Evolutionary conservation across 2,797 vertebrate genomes (phyloP).

Genomic region (Peromyscus eremicus): DNA sequence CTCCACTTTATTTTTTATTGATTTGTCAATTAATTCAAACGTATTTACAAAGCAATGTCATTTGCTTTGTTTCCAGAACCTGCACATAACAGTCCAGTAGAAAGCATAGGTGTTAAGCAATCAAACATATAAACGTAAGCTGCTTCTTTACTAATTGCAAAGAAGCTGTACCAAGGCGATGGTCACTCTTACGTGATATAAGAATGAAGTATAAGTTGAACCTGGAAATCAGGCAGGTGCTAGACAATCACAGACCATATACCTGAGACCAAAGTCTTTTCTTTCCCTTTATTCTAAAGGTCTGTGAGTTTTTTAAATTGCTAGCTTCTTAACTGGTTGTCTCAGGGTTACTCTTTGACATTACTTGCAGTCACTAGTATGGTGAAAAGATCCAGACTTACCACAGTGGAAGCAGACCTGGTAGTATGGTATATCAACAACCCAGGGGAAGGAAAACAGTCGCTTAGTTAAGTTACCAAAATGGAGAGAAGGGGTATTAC

Average conservation of each 20-base stretch:
- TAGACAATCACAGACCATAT: background rate
- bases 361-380: background rate
- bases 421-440: background rate
- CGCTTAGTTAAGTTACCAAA: background rate
- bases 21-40: conserved; percentile 34
- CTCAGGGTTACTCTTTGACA: background rate
- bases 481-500: background rate
- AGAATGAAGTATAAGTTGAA: background rate
- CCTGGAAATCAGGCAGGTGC: background rate
- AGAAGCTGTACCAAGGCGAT: background rate
- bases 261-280: background rate
- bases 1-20: background rate
- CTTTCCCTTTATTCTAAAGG: background rate
- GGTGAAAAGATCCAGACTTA: background rate
- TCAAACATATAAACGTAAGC: background rate
- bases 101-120: background rate
- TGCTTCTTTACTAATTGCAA: background rate
- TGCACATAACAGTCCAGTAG: background rate
- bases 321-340: background rate
- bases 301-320: background rate
- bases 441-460: background rate
- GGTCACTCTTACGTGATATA: background rate
- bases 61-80: background rate
- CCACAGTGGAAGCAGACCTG: background rate
- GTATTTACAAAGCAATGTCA: background rate